Evolutionary conservation across 1,140 invertebrate species (phyloP).

Genomic region (Aphelenchoides besseyi): DNA sequence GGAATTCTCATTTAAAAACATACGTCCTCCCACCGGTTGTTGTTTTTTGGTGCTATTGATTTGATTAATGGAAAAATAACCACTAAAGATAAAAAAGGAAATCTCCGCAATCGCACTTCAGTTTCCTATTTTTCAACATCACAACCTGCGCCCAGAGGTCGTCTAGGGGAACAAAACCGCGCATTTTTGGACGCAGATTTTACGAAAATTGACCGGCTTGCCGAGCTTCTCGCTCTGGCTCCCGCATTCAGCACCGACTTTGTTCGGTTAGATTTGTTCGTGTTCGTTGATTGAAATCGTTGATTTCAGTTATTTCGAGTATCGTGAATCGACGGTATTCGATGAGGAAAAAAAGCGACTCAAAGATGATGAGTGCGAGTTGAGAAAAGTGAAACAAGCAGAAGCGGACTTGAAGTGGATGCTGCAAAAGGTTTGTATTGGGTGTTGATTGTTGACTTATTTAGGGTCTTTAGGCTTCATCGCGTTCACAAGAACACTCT

Average conservation of each 20-base stretch:
- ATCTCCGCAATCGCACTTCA: too few relatives aligned
- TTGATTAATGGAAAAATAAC: too few relatives aligned
- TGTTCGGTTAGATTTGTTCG: slow-evolving; percentile 17
- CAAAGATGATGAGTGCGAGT: slow-evolving; percentile 17
- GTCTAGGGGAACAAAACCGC: too few relatives aligned
- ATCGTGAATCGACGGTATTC: slow-evolving; percentile 36
- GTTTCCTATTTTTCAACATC: too few relatives aligned
- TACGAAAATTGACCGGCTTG: too few relatives aligned
- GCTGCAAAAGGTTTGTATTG: not conserved
- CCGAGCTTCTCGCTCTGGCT: slow-evolving; percentile 30
- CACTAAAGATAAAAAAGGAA: too few relatives aligned
- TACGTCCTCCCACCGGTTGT: too few relatives aligned
- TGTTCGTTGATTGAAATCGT: not conserved
- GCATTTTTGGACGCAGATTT: too few relatives aligned
- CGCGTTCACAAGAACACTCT: too few relatives aligned
- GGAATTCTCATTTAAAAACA: too few relatives aligned
- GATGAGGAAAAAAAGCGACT: slow-evolving; percentile 32
- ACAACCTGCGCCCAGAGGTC: too few relatives aligned
- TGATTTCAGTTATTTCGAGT: slow-evolving; percentile 37
- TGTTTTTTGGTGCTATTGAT: too few relatives aligned
- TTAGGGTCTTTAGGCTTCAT: not conserved
- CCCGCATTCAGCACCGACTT: slow-evolving; percentile 38
- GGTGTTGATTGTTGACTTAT: not conserved
- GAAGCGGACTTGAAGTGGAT: slow-evolving; percentile 11
- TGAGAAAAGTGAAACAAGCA: slow-evolving; percentile 7